These are phyloP conservation scores for zebrafish (Danio rerio) DNA, from an alignment of 2,113 vertebrate species.

Conservation along the genomic window DNA sequence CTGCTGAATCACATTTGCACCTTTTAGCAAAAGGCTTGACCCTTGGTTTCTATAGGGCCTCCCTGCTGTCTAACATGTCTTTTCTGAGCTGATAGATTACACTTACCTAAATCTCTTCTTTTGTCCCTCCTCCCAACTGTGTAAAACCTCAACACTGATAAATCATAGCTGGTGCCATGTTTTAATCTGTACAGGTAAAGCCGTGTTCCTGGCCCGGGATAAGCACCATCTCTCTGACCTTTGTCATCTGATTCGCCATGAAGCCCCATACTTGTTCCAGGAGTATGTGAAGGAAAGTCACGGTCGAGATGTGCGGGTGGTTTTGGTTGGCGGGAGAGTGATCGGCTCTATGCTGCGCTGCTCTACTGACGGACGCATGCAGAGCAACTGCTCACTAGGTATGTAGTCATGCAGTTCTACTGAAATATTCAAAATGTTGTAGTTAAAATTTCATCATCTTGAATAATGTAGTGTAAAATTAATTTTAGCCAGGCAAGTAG, in stretches of 20 bases:
- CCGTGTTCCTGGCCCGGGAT: slow-evolving; percentile 89
- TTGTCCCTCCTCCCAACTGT: neutral
- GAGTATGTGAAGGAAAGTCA: slow-evolving; percentile 92
- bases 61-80: neutral
- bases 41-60: neutral
- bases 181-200: slow-evolving; percentile 78
- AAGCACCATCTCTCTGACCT: slow-evolving; percentile 89
- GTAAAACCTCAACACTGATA: neutral
- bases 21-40: neutral
- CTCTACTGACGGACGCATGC: slow-evolving; percentile 90
- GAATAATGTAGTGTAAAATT: too few species aligned
- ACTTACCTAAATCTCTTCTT: neutral
- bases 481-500: too few species aligned
- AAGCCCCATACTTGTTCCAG: slow-evolving; percentile 90
- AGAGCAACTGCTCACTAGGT: slow-evolving; percentile 91
- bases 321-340: slow-evolving; percentile 86
- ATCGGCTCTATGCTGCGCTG: slow-evolving; percentile 90
- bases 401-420: neutral
- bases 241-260: slow-evolving; percentile 89
- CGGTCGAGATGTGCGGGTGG: slow-evolving; percentile 87
- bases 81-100: neutral
- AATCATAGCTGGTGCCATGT: neutral
- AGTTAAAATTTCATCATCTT: too few species aligned
- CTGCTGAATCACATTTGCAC: neutral
- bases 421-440: too few species aligned